Evolutionary conservation across 2,113 vertebrate species (phyloP), one percentile per base, ranked within the genome.

Genomic region (Sitta europaea): DNA sequence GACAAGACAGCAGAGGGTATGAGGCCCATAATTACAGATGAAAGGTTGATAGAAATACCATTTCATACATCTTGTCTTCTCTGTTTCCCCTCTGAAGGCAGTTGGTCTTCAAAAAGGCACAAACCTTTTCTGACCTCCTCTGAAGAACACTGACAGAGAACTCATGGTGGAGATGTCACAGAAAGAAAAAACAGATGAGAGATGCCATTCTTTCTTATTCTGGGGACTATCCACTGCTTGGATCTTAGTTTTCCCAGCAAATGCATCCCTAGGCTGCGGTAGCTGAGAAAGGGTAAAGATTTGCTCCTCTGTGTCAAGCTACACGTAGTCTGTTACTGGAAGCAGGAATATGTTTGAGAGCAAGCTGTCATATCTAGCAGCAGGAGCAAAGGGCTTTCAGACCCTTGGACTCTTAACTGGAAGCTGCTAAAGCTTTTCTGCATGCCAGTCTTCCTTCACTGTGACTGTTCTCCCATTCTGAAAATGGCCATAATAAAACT

Each of bases 1-100:
- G 70, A 84, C n/a, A 92, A 96, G 72, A 90, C 68, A 94, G 89
- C 68, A 96, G 88, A 82, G 70, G 53, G 70, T 95, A 88, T 76
- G 73, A 97, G 90, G 88, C 82, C 91, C 83, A 74, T 85, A 95
- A 94, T 94, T 82, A 86, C 54, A 73, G 48, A 47, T 12, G 15
- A 76, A 43, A 73, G 62, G 40, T 84, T 3, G 2, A 94, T 3
- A 75, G 63, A 92, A 97, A 94, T 88, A 58, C 15, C 29, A 12
- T 96, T 91, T 90, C 12, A 63, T 57, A 29, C 27, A 86, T 36
- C 33, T 84, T 54, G 25, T 55, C 88, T 91, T 94, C 74, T 81
- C 71, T 53, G 28, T 62, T 90, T 95, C 61, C 66, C 24, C 54
- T 87, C n/a, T 73, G 76, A 87, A 92, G 48, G 2, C 13, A 61